A percentile compares a stretch with the other conserved stretches of the same genome.
phyloP scores from a whole-genome alignment of 2,888 invertebrate genomes.

The Dicyrtomina minuta region DNA sequence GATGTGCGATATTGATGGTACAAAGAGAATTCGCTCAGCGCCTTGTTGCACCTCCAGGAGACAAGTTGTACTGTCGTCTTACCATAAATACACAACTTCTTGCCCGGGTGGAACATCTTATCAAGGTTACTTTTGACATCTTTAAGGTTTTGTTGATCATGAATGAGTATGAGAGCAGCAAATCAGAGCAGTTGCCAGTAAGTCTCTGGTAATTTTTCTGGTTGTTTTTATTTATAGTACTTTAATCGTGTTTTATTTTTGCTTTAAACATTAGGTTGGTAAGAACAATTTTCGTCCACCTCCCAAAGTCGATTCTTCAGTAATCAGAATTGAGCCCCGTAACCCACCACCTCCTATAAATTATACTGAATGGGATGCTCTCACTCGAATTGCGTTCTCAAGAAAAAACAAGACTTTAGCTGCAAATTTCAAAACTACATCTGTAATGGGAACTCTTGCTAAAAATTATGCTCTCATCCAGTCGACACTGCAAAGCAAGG shows the following conservation, averaged over 20 bases:
- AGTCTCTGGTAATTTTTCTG: slow-evolving; percentile 24
- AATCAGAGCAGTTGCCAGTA: not conserved
- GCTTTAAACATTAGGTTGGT: slow-evolving; percentile 77
- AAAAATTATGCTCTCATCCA: slow-evolving; percentile 65
- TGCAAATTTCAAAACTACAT: slow-evolving; percentile 82
- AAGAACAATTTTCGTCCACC: slow-evolving; percentile 98
- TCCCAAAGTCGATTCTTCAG: slow-evolving; percentile 98
- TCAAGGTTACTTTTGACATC: slow-evolving; percentile 70
- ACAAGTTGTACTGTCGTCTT: slow-evolving; percentile 92
- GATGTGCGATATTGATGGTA: slow-evolving; percentile 98
- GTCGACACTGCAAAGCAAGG: not conserved
- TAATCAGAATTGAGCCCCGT: slow-evolving; percentile 93
- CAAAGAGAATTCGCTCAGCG: slow-evolving; percentile 98
- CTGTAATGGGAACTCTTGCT: slow-evolving; percentile 79
- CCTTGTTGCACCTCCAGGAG: slow-evolving; percentile 93
- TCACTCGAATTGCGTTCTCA: slow-evolving; percentile 90
- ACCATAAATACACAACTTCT: slow-evolving; percentile 95
- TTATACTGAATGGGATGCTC: slow-evolving; percentile 97
- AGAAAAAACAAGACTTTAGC: slow-evolving; percentile 95
- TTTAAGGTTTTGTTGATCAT: too few relatives aligned
- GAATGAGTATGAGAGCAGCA: not conserved
- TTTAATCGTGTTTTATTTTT: slow-evolving; percentile 51
- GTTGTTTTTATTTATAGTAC: slow-evolving; percentile 4
- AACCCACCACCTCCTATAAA: slow-evolving; percentile 96
- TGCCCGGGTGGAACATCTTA: slow-evolving; percentile 90